These are phyloP conservation scores for Pelodiscus sinensis DNA, from an alignment of 2,113 vertebrate species.

Conservation along the genomic window DNA sequence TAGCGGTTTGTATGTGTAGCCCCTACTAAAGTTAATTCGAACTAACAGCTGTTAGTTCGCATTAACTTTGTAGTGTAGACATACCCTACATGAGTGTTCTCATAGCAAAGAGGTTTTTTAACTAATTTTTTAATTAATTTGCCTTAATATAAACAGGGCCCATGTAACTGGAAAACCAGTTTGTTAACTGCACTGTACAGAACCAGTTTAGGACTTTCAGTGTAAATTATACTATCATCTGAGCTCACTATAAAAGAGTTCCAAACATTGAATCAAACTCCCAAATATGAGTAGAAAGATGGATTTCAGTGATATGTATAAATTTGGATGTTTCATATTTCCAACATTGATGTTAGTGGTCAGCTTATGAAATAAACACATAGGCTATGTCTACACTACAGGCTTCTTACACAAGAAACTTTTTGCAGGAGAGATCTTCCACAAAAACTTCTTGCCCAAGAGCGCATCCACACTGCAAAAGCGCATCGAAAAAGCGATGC, in stretches of 20 bases:
- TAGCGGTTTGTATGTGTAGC: too few species aligned
- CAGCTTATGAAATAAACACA: background rate
- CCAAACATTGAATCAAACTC: background rate
- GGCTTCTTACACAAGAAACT: too few species aligned
- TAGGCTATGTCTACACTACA: too few species aligned
- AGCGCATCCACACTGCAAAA: too few species aligned
- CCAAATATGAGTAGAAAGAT: background rate
- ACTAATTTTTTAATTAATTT: conserved; percentile 69
- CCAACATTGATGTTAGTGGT: conserved; percentile 29
- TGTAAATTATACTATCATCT: conserved; percentile 53
- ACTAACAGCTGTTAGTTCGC: too few species aligned
- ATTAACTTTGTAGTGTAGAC: too few species aligned
- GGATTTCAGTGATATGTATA: background rate
- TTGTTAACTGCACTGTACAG: conserved; percentile 61
- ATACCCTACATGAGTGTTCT: conserved; percentile 63
- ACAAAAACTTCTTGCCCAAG: too few species aligned
- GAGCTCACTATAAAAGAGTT: conserved; percentile 11
- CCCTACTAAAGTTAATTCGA: too few species aligned
- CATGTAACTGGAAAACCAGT: conserved; percentile 66
- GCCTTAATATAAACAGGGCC: conserved; percentile 75
- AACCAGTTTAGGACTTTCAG: conserved; percentile 66
- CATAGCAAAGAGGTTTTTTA: conserved; percentile 46
- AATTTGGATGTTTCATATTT: conserved; percentile 12
- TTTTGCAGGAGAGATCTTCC: too few species aligned
- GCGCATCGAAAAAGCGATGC: too few species aligned